Base-by-base conservation (phyloP, 2,797 vertebrate species). In the Lepus oiostolus region DNA sequence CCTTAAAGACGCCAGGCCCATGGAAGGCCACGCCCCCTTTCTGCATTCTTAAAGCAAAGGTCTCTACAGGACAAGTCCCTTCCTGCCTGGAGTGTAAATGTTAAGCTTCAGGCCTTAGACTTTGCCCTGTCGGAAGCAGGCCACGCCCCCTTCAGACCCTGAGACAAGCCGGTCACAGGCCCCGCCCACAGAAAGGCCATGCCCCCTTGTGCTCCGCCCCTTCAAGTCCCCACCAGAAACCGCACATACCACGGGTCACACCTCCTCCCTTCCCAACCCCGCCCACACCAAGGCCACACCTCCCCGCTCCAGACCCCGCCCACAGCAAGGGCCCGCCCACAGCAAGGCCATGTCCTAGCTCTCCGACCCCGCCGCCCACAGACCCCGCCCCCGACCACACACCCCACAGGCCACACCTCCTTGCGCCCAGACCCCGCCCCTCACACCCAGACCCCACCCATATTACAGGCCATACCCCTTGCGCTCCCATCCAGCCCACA, bases 101-200 rank as follows among this genome's bases (percentile, higher is more conserved):
- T 65, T 26, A 76, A 32, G 42, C 72, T 28, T 93, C n/a, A 3
- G 52, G 1, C 22, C 47, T 60, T 8, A 74, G 28, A 72, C 38
- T 21, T 32, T 60, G 47, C 4, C 22, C 0, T 0, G 0, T 13
- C 2, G 28, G 12, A 63, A 28, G 60, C 21, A 30, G 30, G 42
- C 42, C 74, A 35, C 5, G 11, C n/a, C 50, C 50, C 30, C 65
- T 77, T 80, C 58, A 62, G 35, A 16, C 7, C 2, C 47, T 0
- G 30, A 5, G 35, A 47, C 1, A 4, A 7, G 21, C 11, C 38
- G 2, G 42, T 42, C 42, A 7, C 17, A 67, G 26, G 30, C 63
- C 21, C 28, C 11, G 21, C 50, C 50, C 62, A 47, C 42, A 47
- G 42, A 47, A 47, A 38, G 72, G 14, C 35, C 3, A 5, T 22